Evolutionary conservation across 2,888 invertebrate genomes (phyloP), one percentile per base, ranked within the genome.

Genomic region (Melieria crassipennis): DNA sequence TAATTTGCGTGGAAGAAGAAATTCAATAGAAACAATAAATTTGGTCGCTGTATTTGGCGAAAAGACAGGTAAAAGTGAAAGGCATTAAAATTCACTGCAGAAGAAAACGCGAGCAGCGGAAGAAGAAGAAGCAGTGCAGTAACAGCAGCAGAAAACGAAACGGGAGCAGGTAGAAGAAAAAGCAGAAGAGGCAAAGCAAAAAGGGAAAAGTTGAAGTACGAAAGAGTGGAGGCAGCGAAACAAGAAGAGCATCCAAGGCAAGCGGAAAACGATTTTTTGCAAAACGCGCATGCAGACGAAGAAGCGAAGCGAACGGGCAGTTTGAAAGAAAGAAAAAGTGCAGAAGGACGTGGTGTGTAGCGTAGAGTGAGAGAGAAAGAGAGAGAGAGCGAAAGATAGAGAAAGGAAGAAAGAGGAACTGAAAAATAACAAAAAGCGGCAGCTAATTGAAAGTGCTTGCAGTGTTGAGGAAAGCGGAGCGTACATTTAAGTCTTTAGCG

Each of bases 241-340:
- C 55, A 65, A 63, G 43, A n/a, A 69, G 50, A 67, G 56, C 48
- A 67, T 60, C 52, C 52, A 52, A 52, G 50, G 16, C 52, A 63
- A 63, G 50, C 47, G 67, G 65, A 73, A 70, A 72, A 75, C 62
- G 73, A 73, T 75, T 77, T 73, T 78, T 77, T 77, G 74, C 74
- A 73, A 74, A 71, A 72, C 75, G 70, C 64, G 70, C 70, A 76
- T 75, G 73, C 75, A 78, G 71, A 76, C 71, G 73, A 72, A 73
- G 60, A 74, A 61, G 67, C 70, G 74, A 70, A 67, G 48, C 45
- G 62, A 70, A 56, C 70, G 65, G 62, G 69, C 66, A 9, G 11
- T 10, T 11, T 50, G 50, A 50, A 30, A 30, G 30, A 30, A 30
- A 30, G 30, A 30, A 30, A 30, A 30, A 30, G 30, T 30, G 30